Conservation (phyloP, 2,888 invertebrate species). For the Ceriagrion tenellum region DNA sequence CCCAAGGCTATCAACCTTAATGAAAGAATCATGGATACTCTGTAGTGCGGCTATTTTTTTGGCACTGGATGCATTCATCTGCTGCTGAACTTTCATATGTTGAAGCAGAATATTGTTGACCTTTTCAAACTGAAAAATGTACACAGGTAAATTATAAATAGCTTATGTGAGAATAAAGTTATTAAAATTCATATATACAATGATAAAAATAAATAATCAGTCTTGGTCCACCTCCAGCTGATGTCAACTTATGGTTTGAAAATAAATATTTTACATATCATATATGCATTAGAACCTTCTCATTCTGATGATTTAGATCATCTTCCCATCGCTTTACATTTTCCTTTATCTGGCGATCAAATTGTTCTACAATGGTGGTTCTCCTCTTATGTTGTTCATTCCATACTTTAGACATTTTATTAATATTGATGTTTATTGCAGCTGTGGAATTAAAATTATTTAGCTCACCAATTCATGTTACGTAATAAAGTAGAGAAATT, state of each 20-base stretch:
- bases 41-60: not conserved
- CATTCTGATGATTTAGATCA: slow-evolving; percentile 16
- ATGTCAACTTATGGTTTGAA: too few species aligned
- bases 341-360: not conserved
- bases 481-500: not conserved
- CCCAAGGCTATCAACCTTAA: not conserved
- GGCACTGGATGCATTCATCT: not conserved
- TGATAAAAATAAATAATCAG: too few species aligned
- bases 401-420: slow-evolving; percentile 28
- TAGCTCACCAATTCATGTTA: too few species aligned
- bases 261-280: too few species aligned
- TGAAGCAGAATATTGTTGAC: not conserved
- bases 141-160: not conserved
- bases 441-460: not conserved
- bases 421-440: slow-evolving; percentile 3
- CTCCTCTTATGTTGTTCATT: not conserved
- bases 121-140: not conserved
- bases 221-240: too few species aligned
- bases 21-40: not conserved
- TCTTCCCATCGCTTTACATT: not conserved
- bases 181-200: not conserved
- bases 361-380: not conserved
- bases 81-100: not conserved
- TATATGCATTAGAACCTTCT: not conserved
- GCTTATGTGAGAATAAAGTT: not conserved